phyloP scores from a whole-genome alignment of 2,888 invertebrate species.

The Bellardia bayeri region DNA sequence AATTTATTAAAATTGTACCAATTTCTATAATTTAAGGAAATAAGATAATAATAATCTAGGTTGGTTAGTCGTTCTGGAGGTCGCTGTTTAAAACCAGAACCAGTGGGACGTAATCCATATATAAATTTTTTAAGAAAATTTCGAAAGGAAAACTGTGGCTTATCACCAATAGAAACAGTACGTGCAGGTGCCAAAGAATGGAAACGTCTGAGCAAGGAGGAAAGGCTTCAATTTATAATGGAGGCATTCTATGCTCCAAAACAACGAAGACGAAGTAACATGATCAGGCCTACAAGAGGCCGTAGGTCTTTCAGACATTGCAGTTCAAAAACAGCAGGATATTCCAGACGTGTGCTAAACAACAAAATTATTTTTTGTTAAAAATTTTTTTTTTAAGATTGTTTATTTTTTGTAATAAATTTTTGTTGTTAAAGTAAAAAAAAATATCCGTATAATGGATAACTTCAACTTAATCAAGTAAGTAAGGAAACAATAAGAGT shows the following conservation, averaged over 20 bases:
- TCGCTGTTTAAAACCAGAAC: conserved; percentile 41
- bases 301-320: background rate
- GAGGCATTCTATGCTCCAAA: conserved; percentile 49
- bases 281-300: background rate
- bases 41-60: too few species aligned
- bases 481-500: too few species aligned
- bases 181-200: conserved; percentile 57
- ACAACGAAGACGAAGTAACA: background rate
- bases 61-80: background rate
- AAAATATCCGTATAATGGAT: too few species aligned
- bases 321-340: background rate
- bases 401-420: background rate
- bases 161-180: conserved; percentile 35
- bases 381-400: background rate
- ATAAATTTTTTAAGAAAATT: conserved; percentile 58
- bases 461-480: too few species aligned
- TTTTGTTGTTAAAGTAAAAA: too few species aligned
- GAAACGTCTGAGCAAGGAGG: conserved; percentile 4
- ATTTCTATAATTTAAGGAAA: too few species aligned
- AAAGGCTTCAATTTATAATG: conserved; percentile 1
- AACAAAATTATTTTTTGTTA: background rate
- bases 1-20: too few species aligned
- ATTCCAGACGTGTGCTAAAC: conserved; percentile 1
- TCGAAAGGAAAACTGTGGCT: conserved; percentile 51
- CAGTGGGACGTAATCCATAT: conserved; percentile 52